Base-by-base conservation (phyloP, 2,797 vertebrate species). In the Glyptemys insculpta region DNA sequence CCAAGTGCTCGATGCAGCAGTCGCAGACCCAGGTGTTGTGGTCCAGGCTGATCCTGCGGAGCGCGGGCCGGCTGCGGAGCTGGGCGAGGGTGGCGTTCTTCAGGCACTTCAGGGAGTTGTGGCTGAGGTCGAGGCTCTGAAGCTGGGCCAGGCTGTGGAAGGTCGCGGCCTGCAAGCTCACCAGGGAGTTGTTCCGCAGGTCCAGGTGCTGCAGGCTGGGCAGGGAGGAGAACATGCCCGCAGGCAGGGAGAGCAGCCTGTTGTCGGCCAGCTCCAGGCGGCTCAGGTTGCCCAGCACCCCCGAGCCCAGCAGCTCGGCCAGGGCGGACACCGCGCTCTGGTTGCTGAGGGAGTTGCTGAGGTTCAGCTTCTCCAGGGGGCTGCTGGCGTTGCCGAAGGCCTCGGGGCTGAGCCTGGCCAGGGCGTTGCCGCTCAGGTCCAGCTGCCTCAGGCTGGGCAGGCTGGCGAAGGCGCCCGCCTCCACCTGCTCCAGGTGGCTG, bases 1-100 rank as follows among this genome's bases (percentile, higher is more conserved):
- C 90, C 97, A 98, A 97, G 90, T 99, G 99, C 81, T 99, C 98
- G 0, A 98, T 96, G 82, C 97, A 89, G 74, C 99, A 99, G 97
- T 99, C 98, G 16, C 99, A 99, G 90, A 97, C 98, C 99, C 99
- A 99, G 25, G 98, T 95, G 92, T 99, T 99, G 93, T 86, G 98
- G 25, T 97, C 96, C 86, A 99, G 97, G 72, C 85, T 91, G 52
- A 99, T 59, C 50, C 1, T 96, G 31, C 23, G 83, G 83, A 99
- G 98, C 1, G 65, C 93, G 0, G 98, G 96, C 81, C 99, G 98
- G 68, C 96, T 83, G 72, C 93, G 97, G 95, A 99, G 93, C 93
- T 99, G 99, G 0, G 85, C 82, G 90, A 99, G 86, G 5, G 98
- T 98, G 95, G 84, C 7, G 4, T 98, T 97, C 76, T 97, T 86